phyloP scores from a whole-genome alignment of 2,113 vertebrate species.

The Catagonus wagneri region DNA sequence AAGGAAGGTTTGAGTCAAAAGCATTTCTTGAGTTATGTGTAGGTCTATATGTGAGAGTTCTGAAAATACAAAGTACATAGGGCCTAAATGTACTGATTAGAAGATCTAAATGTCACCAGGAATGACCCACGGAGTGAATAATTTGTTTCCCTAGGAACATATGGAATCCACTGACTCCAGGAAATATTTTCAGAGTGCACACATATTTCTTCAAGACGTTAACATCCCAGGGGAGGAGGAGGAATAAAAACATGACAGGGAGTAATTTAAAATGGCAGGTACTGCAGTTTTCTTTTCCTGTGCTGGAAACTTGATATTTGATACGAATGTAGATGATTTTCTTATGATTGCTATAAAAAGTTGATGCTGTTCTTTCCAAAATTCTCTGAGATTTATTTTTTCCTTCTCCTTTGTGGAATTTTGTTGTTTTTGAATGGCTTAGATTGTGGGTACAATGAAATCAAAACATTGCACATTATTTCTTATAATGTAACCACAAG shows the following conservation, averaged over 20 bases:
- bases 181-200: conserved; percentile 89
- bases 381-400: conserved; percentile 82
- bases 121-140: conserved; percentile 84
- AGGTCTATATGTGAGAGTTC: conserved; percentile 39
- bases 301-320: conserved; percentile 85
- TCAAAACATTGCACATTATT: conserved; percentile 80
- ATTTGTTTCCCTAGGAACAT: conserved; percentile 86
- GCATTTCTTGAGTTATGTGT: conserved; percentile 48
- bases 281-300: conserved; percentile 83
- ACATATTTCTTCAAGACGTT: conserved; percentile 88
- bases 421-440: conserved; percentile 76
- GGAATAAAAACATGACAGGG: conserved; percentile 87
- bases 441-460: conserved; percentile 55
- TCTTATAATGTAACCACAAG: conserved; percentile 82
- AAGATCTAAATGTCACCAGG: conserved; percentile 84
- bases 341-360: conserved; percentile 82
- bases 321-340: conserved; percentile 84
- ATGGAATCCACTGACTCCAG: conserved; percentile 89
- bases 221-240: conserved; percentile 84
- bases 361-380: conserved; percentile 80
- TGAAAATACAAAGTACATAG: conserved; percentile 72
- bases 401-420: conserved; percentile 74
- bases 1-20: conserved; percentile 29
- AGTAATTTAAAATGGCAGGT: conserved; percentile 89
- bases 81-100: conserved; percentile 80